Percentiles rank a stretch among this genome's conserved stretches.
Conservation (phyloP, 1,140 invertebrate species). For the Rhyacophila brunnea region DNA sequence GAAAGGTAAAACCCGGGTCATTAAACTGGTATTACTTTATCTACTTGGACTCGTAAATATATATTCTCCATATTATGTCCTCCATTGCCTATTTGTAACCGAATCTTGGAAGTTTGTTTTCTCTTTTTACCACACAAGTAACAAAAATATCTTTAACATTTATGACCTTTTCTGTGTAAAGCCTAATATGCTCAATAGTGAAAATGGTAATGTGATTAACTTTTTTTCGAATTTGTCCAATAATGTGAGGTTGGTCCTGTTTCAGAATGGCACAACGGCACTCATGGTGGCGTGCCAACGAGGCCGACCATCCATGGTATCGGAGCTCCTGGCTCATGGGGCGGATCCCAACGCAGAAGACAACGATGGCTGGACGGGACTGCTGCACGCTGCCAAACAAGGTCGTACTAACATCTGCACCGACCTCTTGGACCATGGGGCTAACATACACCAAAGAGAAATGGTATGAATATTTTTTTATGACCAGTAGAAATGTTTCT, state of each 20-base stretch:
- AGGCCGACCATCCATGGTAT: constrained; percentile 78
- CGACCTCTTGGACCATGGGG: constrained; percentile 84
- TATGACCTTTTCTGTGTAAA: no score
- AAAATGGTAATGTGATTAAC: neutral
- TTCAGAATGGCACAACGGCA: constrained; percentile 85
- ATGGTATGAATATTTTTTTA: no score
- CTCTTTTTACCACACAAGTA: neutral
- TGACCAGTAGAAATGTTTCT: no score
- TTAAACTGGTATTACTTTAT: no score
- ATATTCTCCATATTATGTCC: no score
- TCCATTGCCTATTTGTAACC: no score
- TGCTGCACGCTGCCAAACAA: constrained; percentile 88
- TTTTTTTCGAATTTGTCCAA: constrained; percentile 5
- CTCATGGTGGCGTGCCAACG: constrained; percentile 84
- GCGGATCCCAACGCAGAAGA: constrained; percentile 91
- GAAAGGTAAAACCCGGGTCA: no score
- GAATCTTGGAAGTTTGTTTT: no score
- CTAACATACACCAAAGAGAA: constrained; percentile 87
- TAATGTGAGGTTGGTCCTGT: neutral
- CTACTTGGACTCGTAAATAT: no score
- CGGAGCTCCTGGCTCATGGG: constrained; percentile 78
- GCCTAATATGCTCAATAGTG: neutral
- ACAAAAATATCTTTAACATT: neutral
- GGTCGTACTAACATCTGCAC: constrained; percentile 81
- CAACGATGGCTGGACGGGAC: constrained; percentile 89